Base-by-base conservation (phyloP, 2,888 invertebrate species). In the Agrochola litura region DNA sequence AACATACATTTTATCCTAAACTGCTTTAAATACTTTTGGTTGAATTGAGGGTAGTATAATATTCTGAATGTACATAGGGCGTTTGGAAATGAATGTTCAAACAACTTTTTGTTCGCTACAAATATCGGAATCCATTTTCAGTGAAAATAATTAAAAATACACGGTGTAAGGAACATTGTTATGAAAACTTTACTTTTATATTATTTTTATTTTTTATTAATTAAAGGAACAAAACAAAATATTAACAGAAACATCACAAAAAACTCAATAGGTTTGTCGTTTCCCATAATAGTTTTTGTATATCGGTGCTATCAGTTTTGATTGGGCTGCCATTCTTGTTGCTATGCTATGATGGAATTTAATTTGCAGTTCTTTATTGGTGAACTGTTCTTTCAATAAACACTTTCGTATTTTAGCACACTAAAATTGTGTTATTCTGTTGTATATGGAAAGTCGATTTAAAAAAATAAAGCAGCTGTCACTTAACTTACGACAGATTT, bases 1-100 rank as follows among this genome's bases (percentile, higher is more conserved):
- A 83, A 65, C 83, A 78, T 61, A 77, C 41, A 74, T 83, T 83
- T 82, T 12, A 37, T 25, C 64, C 22, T 54, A 49, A 86, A 72
- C 43, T 66, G 73, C 30, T 83, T 65, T 54, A 72, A 78, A 83
- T 83, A 78, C 71, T 74, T 86, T 83, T 25, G 30, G 2, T 69
- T 56, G 19, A 5, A 82, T 41, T 67, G 65, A 9, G 69, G 83
- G 64, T 65, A 72, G 52, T 74, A n/a, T 60, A 30, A 71, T 72
- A 68, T 83, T 73, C 63, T 56, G 6, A 37, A 2, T 22, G 16
- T 63, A 67, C 46, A 83, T 68, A 79, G 64, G 56, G 0, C 22
- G 63, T 22, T 16, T 0, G 5, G 1, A 52, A 49, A 73, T 58
- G 16, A n/a, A n/a, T 25, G 1, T 16, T 43, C 9, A 41, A 43